Conservation (phyloP, 2,888 invertebrate species). For the Lepidocyrtinus sp. region DNA sequence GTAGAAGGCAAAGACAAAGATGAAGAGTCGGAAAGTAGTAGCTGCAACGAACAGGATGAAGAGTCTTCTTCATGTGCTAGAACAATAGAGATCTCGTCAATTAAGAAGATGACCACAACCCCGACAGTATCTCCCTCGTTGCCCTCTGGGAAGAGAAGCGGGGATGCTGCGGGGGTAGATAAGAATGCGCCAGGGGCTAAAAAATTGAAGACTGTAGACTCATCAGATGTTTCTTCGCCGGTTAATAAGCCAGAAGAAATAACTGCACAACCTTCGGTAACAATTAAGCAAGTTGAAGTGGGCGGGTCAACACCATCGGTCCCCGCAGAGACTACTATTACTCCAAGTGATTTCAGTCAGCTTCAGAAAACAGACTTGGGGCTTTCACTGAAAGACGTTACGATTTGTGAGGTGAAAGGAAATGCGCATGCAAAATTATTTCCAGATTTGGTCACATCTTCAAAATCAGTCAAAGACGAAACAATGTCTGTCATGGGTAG, state of each 20-base stretch:
- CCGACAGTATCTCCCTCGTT: constrained; percentile 40
- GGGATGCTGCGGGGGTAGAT: constrained; percentile 31
- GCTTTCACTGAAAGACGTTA: constrained; percentile 52
- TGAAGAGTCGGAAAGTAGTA: constrained; percentile 56
- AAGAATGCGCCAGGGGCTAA: constrained; percentile 33
- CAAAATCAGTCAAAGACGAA: constrained; percentile 31
- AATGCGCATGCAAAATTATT: constrained; percentile 30
- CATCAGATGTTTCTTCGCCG: neutral
- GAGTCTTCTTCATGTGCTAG: constrained; percentile 58
- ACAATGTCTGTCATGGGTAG: neutral
- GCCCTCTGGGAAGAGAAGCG: constrained; percentile 40
- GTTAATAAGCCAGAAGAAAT: neutral
- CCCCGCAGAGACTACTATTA: neutral
- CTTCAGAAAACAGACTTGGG: constrained; percentile 51
- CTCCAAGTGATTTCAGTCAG: constrained; percentile 39
- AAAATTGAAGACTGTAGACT: constrained; percentile 45
- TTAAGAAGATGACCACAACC: constrained; percentile 45
- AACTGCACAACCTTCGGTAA: neutral
- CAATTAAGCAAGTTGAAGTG: constrained; percentile 10
- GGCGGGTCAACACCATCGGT: constrained; percentile 15
- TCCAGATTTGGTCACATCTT: constrained; percentile 15
- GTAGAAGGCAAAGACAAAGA: constrained; percentile 66
- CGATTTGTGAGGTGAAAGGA: constrained; percentile 54
- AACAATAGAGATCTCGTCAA: constrained; percentile 63
- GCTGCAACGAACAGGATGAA: constrained; percentile 55